Evolutionary conservation across 2,888 invertebrate genomes (phyloP).

Genomic region (Plemyria rubiginata): DNA sequence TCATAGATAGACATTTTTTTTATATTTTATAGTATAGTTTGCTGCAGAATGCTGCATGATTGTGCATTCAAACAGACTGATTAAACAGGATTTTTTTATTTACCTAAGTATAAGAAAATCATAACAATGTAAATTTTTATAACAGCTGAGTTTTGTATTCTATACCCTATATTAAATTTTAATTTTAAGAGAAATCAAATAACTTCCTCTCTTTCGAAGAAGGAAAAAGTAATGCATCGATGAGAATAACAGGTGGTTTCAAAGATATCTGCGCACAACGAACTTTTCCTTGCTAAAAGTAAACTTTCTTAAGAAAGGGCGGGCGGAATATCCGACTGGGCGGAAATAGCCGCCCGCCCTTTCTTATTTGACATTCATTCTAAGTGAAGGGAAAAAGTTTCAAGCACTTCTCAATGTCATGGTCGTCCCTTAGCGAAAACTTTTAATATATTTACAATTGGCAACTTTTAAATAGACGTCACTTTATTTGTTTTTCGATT

Average conservation of each 20-base stretch:
- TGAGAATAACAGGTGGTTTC: slow-evolving; percentile 38
- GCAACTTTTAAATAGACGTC: background rate
- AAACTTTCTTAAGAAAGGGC: slow-evolving; percentile 70
- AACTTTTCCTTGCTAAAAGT: slow-evolving; percentile 57
- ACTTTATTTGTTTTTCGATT: background rate
- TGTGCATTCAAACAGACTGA: too few relatives aligned
- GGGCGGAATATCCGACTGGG: slow-evolving; percentile 59
- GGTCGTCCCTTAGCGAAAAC: slow-evolving; percentile 57
- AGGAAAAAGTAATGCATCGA: background rate
- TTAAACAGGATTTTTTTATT: too few relatives aligned
- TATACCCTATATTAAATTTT: too few relatives aligned
- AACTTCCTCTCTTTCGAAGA: too few relatives aligned
- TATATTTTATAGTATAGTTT: too few relatives aligned
- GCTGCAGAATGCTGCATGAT: too few relatives aligned
- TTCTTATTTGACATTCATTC: slow-evolving; percentile 77
- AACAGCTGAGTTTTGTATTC: too few relatives aligned
- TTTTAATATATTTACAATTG: slow-evolving; percentile 32
- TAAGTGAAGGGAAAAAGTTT: slow-evolving; percentile 76
- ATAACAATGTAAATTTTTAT: too few relatives aligned
- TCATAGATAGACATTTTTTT: too few relatives aligned
- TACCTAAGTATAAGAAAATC: too few relatives aligned
- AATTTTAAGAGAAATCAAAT: too few relatives aligned
- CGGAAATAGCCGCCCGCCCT: slow-evolving; percentile 77
- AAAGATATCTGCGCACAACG: slow-evolving; percentile 30
- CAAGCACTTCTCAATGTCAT: slow-evolving; percentile 70